Conservation (phyloP, 1,140 invertebrate species). For the Frieseomelitta varia region DNA sequence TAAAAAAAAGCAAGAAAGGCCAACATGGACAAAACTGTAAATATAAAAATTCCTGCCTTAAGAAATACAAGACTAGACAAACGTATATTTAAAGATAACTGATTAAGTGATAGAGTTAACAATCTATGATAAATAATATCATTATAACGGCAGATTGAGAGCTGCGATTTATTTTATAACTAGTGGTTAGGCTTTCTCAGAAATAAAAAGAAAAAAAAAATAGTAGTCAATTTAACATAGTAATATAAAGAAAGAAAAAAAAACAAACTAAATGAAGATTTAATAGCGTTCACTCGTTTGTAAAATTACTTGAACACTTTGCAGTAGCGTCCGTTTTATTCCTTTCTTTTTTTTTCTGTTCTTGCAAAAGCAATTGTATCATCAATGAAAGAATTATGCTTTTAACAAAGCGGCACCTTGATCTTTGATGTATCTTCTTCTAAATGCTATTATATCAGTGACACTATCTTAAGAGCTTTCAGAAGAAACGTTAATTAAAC, state of each 20-base stretch:
- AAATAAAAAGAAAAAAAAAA: conserved; percentile 46
- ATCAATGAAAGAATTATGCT: conserved; percentile 20
- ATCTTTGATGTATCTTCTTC: conserved; percentile 53
- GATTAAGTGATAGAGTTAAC: conserved; percentile 66
- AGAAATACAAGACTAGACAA: conserved; percentile 78
- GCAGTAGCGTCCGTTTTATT: conserved; percentile 27
- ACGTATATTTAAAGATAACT: conserved; percentile 68
- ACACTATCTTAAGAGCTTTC: conserved; percentile 39
- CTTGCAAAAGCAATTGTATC: not conserved
- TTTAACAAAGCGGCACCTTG: conserved; percentile 41
- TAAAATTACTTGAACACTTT: conserved; percentile 34
- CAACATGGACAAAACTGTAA: conserved; percentile 70
- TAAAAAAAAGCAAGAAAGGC: conserved; percentile 45
- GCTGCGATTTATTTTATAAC: conserved; percentile 74
- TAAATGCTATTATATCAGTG: conserved; percentile 29
- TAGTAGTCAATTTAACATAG: conserved; percentile 75
- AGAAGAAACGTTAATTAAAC: not conserved
- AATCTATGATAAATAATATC: conserved; percentile 64
- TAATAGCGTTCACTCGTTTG: conserved; percentile 46
- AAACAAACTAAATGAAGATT: conserved; percentile 31
- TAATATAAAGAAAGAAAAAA: conserved; percentile 48
- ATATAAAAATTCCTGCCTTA: conserved; percentile 81
- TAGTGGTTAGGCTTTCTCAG: conserved; percentile 65
- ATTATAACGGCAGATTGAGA: conserved; percentile 63
- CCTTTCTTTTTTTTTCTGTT: conserved; percentile 6